Percentiles rank a stretch among this genome's conserved stretches.
Evolutionary conservation across 2,797 vertebrate species (phyloP).

Genomic region (Argya squamiceps): DNA sequence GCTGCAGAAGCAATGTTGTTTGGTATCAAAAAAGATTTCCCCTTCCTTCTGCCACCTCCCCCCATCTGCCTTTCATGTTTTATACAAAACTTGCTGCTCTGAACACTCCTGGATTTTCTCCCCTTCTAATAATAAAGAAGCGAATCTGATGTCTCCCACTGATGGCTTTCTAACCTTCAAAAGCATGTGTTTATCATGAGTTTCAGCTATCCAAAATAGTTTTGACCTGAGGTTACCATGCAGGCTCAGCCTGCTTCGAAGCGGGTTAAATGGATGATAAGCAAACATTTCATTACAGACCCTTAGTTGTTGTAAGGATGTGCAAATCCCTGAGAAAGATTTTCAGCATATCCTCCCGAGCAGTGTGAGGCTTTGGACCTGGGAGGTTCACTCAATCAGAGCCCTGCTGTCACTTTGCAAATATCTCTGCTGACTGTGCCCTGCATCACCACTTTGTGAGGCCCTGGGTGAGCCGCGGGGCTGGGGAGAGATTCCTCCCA

Average conservation of each 20-base stretch:
- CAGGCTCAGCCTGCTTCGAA: constrained; percentile 73
- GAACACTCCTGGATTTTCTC: constrained; percentile 55
- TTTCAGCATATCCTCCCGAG: constrained; percentile 69
- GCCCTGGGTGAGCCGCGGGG: neutral
- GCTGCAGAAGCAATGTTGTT: constrained; percentile 66
- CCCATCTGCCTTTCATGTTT: constrained; percentile 64
- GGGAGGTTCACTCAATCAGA: constrained; percentile 66
- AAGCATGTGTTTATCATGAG: constrained; percentile 78
- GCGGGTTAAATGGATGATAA: constrained; percentile 74
- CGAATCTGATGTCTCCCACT: constrained; percentile 68
- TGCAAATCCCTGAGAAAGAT: constrained; percentile 73
- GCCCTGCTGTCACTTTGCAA: constrained; percentile 48
- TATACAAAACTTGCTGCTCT: constrained; percentile 56
- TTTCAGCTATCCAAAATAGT: constrained; percentile 76
- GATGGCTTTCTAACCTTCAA: constrained; percentile 73
- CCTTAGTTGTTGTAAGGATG: constrained; percentile 53
- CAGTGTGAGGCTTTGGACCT: neutral
- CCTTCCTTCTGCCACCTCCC: constrained; percentile 60
- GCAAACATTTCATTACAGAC: constrained; percentile 75
- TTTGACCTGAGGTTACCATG: constrained; percentile 79
- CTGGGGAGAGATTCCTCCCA: constrained; percentile 9
- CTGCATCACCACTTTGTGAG: constrained; percentile 27
- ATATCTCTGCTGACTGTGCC: constrained; percentile 17
- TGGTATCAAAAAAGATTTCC: constrained; percentile 47
- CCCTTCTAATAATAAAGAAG: constrained; percentile 71